phyloP scores from a whole-genome alignment of 2,888 invertebrate species.

The Dexiosoma caninum region DNA sequence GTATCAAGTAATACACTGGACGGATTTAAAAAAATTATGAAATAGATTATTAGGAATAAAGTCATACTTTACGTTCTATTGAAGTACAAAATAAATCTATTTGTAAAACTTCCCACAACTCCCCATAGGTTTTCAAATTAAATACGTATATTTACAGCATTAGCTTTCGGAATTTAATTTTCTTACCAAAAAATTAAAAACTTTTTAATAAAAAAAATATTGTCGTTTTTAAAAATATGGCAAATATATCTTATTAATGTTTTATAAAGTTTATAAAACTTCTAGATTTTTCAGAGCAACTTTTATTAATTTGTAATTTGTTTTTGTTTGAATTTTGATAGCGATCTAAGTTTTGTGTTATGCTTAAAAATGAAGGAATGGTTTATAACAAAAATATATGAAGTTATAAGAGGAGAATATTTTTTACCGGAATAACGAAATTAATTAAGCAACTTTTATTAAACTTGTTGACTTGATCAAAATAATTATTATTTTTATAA shows the following conservation, averaged over 20 bases:
- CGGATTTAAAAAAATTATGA: background rate
- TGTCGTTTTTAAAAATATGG: background rate
- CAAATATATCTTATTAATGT: background rate
- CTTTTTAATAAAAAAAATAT: background rate
- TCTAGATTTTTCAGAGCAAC: background rate
- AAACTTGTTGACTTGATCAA: conserved; percentile 2
- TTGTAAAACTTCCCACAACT: background rate
- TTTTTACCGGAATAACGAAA: background rate
- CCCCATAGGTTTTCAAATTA: background rate
- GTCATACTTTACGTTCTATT: background rate
- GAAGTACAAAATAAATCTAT: background rate
- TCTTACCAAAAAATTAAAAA: background rate
- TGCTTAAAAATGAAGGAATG: background rate
- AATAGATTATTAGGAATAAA: background rate
- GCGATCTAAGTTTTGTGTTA: background rate
- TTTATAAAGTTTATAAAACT: conserved; percentile 16
- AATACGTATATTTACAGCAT: background rate
- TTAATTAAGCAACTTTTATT: too few species aligned
- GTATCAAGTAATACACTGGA: background rate
- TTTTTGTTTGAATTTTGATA: conserved; percentile 18
- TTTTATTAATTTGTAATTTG: background rate
- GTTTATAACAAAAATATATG: background rate
- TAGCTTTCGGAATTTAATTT: background rate
- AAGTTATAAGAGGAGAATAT: background rate
- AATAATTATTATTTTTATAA: conserved; percentile 35